A percentile compares a stretch with the other conserved stretches of the same genome.
Conservation (phyloP, 2,888 invertebrate genomes). For the Limnephilus lunatus region DNA sequence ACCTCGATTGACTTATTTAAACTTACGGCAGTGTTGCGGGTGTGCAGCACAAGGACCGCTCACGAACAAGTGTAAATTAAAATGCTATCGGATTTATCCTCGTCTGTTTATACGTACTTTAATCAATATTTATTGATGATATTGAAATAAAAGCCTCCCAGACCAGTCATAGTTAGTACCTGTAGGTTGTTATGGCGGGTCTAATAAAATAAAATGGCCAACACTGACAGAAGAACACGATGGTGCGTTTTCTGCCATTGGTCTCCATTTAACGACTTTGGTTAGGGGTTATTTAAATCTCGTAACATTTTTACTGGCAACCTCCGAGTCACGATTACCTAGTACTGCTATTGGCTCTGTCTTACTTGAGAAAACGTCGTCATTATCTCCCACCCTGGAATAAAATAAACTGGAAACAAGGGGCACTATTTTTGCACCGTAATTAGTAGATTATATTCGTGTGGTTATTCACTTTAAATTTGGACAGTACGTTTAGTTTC, state of each 20-base stretch:
- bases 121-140: background rate
- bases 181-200: background rate
- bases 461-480: background rate
- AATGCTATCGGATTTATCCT: background rate
- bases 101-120: background rate
- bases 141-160: background rate
- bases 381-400: constrained; percentile 2
- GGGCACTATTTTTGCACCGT: background rate
- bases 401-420: background rate
- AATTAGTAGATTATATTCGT: constrained; percentile 66
- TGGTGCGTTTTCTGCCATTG: background rate
- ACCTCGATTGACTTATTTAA: background rate
- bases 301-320: constrained; percentile 46
- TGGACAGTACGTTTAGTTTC: background rate
- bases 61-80: background rate
- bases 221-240: background rate
- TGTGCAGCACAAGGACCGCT: background rate
- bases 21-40: background rate
- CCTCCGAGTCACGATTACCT: background rate
- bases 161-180: background rate
- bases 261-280: constrained; percentile 7
- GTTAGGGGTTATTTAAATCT: constrained; percentile 20
- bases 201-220: constrained; percentile 2
- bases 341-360: background rate
- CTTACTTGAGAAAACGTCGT: background rate